Conservation (phyloP, 1,140 invertebrate genomes). For the Thalassaphorura encarpata region DNA sequence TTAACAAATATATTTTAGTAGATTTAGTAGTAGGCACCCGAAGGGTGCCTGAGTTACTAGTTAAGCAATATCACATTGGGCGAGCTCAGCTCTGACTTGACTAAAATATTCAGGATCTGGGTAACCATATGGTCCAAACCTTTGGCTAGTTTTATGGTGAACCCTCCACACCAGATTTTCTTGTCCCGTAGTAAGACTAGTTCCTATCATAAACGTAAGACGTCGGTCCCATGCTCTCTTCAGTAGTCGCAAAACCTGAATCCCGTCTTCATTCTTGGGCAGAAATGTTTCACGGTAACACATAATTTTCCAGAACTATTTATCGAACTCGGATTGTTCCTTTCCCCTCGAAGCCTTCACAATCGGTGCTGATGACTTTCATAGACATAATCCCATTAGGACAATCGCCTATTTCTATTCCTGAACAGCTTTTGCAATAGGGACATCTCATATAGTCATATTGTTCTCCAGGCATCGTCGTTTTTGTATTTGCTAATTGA, state of each 20-base stretch:
- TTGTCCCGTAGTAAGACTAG: background rate
- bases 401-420: constrained; percentile 1
- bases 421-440: background rate
- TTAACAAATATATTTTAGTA: too few species aligned
- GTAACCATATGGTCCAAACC: background rate
- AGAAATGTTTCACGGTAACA: background rate
- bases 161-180: constrained; percentile 3
- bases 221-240: constrained; percentile 5
- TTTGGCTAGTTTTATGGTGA: constrained; percentile 1
- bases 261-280: background rate
- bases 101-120: constrained; percentile 4
- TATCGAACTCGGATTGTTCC: background rate
- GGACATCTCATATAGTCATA: constrained; percentile 1
- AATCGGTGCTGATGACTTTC: background rate
- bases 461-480: constrained; percentile 4
- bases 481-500: background rate
- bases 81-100: background rate
- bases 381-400: constrained; percentile 5
- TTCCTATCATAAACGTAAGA: constrained; percentile 1
- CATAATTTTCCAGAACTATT: background rate
- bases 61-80: too few species aligned
- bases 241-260: background rate
- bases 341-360: background rate
- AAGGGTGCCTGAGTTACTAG: too few species aligned
- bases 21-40: too few species aligned